phyloP scores from a whole-genome alignment of 2,888 invertebrate genomes.

The Trissolcus brochymenae region DNA sequence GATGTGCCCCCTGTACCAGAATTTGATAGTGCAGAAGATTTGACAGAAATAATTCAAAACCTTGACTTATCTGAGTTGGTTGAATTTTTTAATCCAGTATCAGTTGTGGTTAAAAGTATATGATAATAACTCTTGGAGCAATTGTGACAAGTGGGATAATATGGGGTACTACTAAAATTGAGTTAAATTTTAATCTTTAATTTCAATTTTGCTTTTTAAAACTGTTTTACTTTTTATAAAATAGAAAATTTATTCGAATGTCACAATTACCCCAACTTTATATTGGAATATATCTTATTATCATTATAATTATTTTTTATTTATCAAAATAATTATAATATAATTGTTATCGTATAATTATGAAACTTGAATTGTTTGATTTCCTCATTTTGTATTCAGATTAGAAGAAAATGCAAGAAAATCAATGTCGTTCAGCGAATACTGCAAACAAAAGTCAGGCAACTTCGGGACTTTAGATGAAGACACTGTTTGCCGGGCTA shows the following conservation, averaged over 20 bases:
- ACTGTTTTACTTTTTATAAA: too few species aligned
- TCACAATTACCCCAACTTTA: too few species aligned
- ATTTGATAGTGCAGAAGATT: slow-evolving; percentile 1
- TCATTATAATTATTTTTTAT: background rate
- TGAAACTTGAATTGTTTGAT: background rate
- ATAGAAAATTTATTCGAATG: background rate
- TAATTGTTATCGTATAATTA: too few species aligned
- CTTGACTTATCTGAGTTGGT: slow-evolving; percentile 1
- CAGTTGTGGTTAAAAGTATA: too few species aligned
- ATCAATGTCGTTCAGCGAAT: slow-evolving; percentile 75
- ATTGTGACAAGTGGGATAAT: too few species aligned
- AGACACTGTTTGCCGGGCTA: slow-evolving; percentile 61
- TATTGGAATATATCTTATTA: background rate
- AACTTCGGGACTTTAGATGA: slow-evolving; percentile 69
- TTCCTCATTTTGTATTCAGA: background rate
- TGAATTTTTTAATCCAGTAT: background rate
- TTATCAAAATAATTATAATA: too few species aligned
- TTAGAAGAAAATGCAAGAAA: background rate
- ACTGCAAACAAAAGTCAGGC: slow-evolving; percentile 76
- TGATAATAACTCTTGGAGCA: too few species aligned
- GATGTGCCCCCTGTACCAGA: slow-evolving; percentile 17
- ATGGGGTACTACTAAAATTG: too few species aligned
- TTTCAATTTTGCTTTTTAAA: too few species aligned
- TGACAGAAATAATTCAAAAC: slow-evolving; percentile 4
- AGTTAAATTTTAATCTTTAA: too few species aligned